Conservation (phyloP, 37 sponge, comb jelly and placozoan species). For the Ephydatia muelleri region DNA sequence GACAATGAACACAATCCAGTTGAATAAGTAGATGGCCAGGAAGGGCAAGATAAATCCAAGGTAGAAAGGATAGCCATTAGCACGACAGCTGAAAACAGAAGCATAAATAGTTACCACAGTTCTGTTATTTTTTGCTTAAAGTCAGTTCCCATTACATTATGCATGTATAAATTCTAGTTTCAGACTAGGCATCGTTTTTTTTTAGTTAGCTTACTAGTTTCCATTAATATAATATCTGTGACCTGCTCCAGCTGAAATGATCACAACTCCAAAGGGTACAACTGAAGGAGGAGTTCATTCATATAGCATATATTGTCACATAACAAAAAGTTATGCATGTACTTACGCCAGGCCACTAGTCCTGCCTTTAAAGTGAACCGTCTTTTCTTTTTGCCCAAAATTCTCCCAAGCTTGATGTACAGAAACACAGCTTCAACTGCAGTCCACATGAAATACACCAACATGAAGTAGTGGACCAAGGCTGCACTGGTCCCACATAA, state of each 20-base stretch:
- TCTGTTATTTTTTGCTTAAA: background rate
- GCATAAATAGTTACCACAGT: background rate
- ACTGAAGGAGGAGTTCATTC: conserved; percentile 26
- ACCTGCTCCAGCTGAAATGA: conserved; percentile 39
- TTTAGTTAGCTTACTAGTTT: conserved; percentile 10
- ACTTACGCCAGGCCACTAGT: conserved; percentile 31
- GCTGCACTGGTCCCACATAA: conserved; percentile 43
- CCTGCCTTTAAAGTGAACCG: conserved; percentile 2
- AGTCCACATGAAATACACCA: conserved; percentile 46
- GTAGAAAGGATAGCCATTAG: conserved; percentile 32
- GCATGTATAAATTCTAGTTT: background rate
- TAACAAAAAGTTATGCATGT: background rate
- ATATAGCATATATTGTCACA: background rate
- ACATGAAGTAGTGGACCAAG: conserved; percentile 45
- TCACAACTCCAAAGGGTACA: conserved; percentile 25
- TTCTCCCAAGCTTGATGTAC: conserved; percentile 16
- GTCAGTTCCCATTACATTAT: background rate
- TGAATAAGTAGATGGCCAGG: conserved; percentile 20
- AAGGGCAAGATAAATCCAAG: conserved; percentile 37
- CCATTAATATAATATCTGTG: conserved; percentile 32
- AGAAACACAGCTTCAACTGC: conserved; percentile 30
- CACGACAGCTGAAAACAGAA: conserved; percentile 28
- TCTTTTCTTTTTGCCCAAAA: background rate
- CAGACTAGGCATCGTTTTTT: background rate
- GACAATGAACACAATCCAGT: conserved; percentile 40